Conservation (phyloP, 2,797 vertebrate species). For the Pampus argenteus region DNA sequence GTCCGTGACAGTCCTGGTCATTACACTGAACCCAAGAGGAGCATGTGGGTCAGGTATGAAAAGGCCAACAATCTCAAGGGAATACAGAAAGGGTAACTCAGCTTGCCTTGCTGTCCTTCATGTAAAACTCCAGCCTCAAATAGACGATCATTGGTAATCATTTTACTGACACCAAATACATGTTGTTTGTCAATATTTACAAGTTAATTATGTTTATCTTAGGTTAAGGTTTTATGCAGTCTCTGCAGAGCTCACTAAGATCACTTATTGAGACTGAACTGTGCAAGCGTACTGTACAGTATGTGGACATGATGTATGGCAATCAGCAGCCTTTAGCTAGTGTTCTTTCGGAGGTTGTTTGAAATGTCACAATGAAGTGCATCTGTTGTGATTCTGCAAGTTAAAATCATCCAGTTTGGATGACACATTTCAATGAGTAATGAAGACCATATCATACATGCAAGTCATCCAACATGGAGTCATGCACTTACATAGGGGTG, state of each 20-base stretch:
- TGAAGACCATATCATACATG: slow-evolving; percentile 71
- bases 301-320: slow-evolving; percentile 25
- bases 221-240: not conserved
- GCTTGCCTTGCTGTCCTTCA: not conserved
- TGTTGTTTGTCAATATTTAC: not conserved
- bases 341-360: slow-evolving; percentile 36
- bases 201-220: slow-evolving; percentile 6
- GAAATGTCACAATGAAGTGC: slow-evolving; percentile 70
- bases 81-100: slow-evolving; percentile 9
- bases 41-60: slow-evolving; percentile 15
- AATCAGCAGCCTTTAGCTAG: slow-evolving; percentile 47
- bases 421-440: slow-evolving; percentile 67
- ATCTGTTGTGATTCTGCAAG: slow-evolving; percentile 72
- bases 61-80: not conserved
- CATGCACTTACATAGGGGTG: slow-evolving; percentile 69
- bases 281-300: slow-evolving; percentile 15
- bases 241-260: slow-evolving; percentile 14
- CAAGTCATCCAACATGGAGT: slow-evolving; percentile 67
- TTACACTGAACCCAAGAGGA: slow-evolving; percentile 24
- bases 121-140: slow-evolving; percentile 1
- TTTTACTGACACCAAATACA: slow-evolving; percentile 8
- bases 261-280: slow-evolving; percentile 48
- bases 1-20: slow-evolving; percentile 26
- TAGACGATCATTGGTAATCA: slow-evolving; percentile 1
- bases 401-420: slow-evolving; percentile 54